These are phyloP conservation scores for Dryococelus australis DNA, from an alignment of 2,888 invertebrate genomes.

Conservation along the genomic window DNA sequence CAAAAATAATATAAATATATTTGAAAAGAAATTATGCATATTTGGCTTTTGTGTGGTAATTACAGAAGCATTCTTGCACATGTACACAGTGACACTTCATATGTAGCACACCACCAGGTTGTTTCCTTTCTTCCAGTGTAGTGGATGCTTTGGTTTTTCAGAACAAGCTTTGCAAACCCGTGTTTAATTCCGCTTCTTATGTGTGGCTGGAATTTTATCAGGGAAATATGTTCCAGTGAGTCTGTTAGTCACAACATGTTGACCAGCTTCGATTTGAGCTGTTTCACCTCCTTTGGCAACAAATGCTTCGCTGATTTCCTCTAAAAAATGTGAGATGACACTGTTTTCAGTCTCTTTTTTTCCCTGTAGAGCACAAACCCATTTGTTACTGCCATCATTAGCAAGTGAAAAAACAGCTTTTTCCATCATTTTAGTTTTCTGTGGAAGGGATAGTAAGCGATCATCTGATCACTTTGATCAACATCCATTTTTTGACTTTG, in stretches of 20 bases:
- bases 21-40: too few species aligned
- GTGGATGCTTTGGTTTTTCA: neutral
- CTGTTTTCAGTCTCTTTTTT: neutral
- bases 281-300: neutral
- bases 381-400: neutral
- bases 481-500: neutral
- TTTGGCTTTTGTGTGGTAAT: too few species aligned
- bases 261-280: neutral
- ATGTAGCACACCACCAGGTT: neutral
- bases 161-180: neutral
- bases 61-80: neutral
- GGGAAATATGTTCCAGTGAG: neutral
- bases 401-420: neutral
- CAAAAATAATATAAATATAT: too few species aligned
- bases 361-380: neutral
- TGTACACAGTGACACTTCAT: neutral
- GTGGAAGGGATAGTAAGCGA: neutral
- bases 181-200: neutral
- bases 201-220: neutral
- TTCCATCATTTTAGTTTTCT: neutral
- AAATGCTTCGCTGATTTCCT: neutral
- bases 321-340: neutral
- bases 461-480: neutral
- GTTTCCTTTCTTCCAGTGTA: neutral
- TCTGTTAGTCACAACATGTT: neutral